A percentile compares a stretch with the other conserved stretches of the same genome.
Conservation (phyloP, 2,113 vertebrate genomes). For the Argyrosomus japonicus region DNA sequence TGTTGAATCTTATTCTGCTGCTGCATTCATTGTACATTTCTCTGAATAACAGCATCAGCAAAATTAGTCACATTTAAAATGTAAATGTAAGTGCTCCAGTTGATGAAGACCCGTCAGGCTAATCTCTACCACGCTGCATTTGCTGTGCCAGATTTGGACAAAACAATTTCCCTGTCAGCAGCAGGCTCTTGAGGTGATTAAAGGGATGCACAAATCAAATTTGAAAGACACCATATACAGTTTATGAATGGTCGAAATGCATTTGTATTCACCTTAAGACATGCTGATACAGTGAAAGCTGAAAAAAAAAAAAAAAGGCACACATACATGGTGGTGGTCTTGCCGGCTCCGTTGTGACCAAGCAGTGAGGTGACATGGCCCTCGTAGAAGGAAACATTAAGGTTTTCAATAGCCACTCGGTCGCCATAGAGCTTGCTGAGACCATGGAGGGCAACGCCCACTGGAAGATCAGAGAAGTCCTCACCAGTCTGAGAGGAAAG, state of each 20-base stretch:
- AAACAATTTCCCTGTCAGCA: conserved; percentile 74
- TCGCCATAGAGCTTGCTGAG: conserved; percentile 92
- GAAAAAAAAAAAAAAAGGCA: not conserved
- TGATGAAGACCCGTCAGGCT: conserved; percentile 61
- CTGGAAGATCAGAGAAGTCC: conserved; percentile 85
- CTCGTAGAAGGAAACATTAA: conserved; percentile 94
- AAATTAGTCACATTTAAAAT: conserved; percentile 71
- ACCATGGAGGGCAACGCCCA: conserved; percentile 90
- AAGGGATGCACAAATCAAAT: conserved; percentile 60
- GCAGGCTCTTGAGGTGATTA: conserved; percentile 63
- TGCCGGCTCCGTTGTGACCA: conserved; percentile 97
- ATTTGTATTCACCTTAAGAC: conserved; percentile 27
- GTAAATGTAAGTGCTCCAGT: conserved; percentile 66
- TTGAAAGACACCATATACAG: conserved; percentile 32
- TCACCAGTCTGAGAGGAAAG: conserved; percentile 84
- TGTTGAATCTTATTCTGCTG: conserved; percentile 34
- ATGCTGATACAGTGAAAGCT: conserved; percentile 20
- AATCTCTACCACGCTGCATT: conserved; percentile 54
- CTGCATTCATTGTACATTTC: conserved; percentile 38
- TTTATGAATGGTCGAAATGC: conserved; percentile 33
- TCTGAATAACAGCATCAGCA: conserved; percentile 55
- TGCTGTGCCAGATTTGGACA: conserved; percentile 68
- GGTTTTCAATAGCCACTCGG: conserved; percentile 90
- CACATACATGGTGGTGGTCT: conserved; percentile 98
- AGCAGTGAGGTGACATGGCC: conserved; percentile 94